phyloP scores from a whole-genome alignment of 64 coral and sea anemone genomes.

The Catalaphyllia jardinei region DNA sequence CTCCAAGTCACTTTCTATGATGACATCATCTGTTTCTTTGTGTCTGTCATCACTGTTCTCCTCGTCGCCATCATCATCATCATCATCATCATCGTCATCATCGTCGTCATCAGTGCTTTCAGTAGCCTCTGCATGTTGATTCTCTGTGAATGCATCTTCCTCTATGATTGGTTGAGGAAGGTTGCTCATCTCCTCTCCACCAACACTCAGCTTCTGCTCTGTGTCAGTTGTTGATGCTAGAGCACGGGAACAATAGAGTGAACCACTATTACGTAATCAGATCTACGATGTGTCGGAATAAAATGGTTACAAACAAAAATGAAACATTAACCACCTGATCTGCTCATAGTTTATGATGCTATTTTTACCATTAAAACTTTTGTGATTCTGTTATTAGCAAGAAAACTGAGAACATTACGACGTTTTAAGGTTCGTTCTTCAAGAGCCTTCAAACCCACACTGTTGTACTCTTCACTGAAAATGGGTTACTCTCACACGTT shows the following conservation, averaged over 20 bases:
- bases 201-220: background rate
- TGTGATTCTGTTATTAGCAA: too few species aligned
- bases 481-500: too few species aligned
- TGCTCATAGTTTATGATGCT: too few species aligned
- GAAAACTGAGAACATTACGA: too few species aligned
- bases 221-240: background rate
- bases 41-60: background rate
- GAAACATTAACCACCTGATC: too few species aligned
- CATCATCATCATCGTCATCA: background rate
- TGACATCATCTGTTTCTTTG: background rate
- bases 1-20: slow-evolving; percentile 12
- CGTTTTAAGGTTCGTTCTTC: too few species aligned
- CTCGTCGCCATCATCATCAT: background rate
- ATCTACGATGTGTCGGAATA: too few species aligned
- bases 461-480: too few species aligned
- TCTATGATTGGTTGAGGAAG: background rate
- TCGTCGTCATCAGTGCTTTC: background rate
- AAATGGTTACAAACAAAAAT: too few species aligned
- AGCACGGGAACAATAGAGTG: background rate
- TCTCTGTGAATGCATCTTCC: background rate
- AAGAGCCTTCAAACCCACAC: too few species aligned
- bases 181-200: background rate
- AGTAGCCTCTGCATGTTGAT: background rate
- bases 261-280: too few species aligned
- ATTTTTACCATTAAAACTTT: too few species aligned